Base-by-base conservation (phyloP, 2,113 vertebrate species). In the Zosterops borbonicus region DNA sequence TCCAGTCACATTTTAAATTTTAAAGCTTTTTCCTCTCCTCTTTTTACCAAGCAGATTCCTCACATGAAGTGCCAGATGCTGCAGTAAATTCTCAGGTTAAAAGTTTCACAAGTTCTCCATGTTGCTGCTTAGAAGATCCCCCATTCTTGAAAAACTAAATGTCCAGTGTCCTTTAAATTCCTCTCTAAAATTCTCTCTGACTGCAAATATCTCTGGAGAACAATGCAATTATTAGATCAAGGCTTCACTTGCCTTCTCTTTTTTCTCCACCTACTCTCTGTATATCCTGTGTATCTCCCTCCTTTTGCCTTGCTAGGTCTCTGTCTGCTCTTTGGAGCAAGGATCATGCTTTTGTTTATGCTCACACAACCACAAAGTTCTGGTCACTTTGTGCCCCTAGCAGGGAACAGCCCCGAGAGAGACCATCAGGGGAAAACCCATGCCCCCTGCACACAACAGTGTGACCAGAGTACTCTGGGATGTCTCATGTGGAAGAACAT, bases 371-470 rank as follows among this genome's bases (percentile, higher is more conserved):
- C 44, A 78, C 39, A 62, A 76, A 44, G 33, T n/a, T 10, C 3
- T 0, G 1, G 47, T 31, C 21, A 35, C 47, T 63, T 58, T 50
- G 56, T 64, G 62, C 21, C 70, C 15, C 47, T 22, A 11, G 29
- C 17, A 62, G 25, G 17, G 29, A 92, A 24, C 37, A 84, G 14
- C 14, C 46, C 31, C 73, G 25, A 17, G 33, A 39, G 5, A 60
- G 14, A 85, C 4, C 22, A 58, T 4, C 28, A 39, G 44, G 41
- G 28, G 9, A 82, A 87, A 71, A 60, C 2, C 15, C 1, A 1
- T 10, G 6, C 0, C 4, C 11, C 17, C 15, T 53, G 28, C 8
- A 46, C 22, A 59, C 0, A 6, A 13, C 59, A 89, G 15, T 19
- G 62, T 25, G n/a, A 50, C 4, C n/a, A 76, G 18, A 6, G 8